These are phyloP conservation scores for Drosophila pandora DNA, from an alignment of 1,140 invertebrate genomes.

Conservation along the genomic window DNA sequence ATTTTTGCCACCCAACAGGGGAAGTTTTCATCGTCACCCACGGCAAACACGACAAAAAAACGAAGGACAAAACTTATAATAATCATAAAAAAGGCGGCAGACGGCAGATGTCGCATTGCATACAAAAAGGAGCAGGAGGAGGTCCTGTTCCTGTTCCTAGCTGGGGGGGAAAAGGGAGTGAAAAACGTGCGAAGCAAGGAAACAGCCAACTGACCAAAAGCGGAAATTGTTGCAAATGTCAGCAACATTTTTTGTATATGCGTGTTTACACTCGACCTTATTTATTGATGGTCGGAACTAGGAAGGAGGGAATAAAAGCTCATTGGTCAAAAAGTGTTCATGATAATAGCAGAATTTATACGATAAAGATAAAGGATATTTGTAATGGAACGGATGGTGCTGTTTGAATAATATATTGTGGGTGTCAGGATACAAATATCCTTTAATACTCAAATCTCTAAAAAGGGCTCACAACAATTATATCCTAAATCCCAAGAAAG, in stretches of 20 bases:
- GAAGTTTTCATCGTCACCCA: slow-evolving; percentile 6
- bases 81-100: slow-evolving; percentile 72
- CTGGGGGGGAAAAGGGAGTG: background rate
- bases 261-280: slow-evolving; percentile 59
- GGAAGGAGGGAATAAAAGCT: background rate
- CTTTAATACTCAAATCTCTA: background rate
- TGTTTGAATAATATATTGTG: background rate
- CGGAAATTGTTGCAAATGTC: slow-evolving; percentile 81
- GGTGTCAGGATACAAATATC: background rate
- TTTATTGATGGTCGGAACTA: slow-evolving; percentile 49
- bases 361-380: slow-evolving; percentile 19
- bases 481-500: slow-evolving; percentile 15
- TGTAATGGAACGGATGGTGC: background rate
- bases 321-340: slow-evolving; percentile 5
- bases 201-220: slow-evolving; percentile 64
- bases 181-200: slow-evolving; percentile 32
- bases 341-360: slow-evolving; percentile 59
- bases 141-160: background rate
- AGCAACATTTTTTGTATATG: slow-evolving; percentile 68
- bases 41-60: slow-evolving; percentile 6
- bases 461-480: slow-evolving; percentile 11
- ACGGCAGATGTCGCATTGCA: slow-evolving; percentile 54
- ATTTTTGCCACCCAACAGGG: slow-evolving; percentile 30
- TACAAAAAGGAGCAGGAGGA: slow-evolving; percentile 28
- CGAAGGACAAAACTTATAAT: slow-evolving; percentile 54